Base-by-base conservation (phyloP, 1,140 invertebrate genomes). In the Drosophila quadrilineata region DNA sequence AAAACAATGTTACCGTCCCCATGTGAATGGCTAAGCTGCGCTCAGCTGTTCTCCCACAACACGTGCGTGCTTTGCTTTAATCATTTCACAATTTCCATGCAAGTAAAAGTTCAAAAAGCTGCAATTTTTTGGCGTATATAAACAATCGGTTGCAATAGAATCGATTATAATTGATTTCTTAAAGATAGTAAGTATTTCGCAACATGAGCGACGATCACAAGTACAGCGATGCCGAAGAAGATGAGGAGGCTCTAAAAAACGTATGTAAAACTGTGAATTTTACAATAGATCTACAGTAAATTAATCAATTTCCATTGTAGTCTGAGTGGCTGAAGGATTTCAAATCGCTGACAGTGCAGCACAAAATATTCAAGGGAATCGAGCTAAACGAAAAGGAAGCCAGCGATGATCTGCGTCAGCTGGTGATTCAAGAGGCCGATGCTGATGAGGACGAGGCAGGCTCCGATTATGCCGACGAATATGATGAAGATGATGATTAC, bases 181-280 rank as follows among this genome's bases (percentile, higher is more conserved):
- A n/a, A n/a, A n/a, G 14, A 28, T 28, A 10, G 6, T n/a, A 10
- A n/a, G 8, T 14, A 26, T 36, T 24, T n/a, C 2, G 16, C 0
- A 69, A 19, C 8, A 86, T 86, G 80, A 36, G 16, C 38, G 68
- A 85, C 26, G 58, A n/a, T 5, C 87, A 88, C 56, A 87, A 89
- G 43, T 89, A 65, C 24, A 89, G 88, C 52, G 88, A 89, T 40
- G 68, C 88, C 4, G 88, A 89, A 9, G 87, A 89, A 46, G 87
- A 89, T 6, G 72, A 84, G 1, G 64, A 71, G 3, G 52, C 66
- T 1, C 21, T 84, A 3, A 40, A 48, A 10, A 75, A 59, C 9
- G 74, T 85, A 41, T 64, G 65, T 40, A 28, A 1, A 21, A 12
- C 2, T 14, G 6, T n/a, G 3, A 21, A 6, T 6, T 17, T 9